phyloP scores from a whole-genome alignment of 1,140 invertebrate genomes.

The Mya arenaria region DNA sequence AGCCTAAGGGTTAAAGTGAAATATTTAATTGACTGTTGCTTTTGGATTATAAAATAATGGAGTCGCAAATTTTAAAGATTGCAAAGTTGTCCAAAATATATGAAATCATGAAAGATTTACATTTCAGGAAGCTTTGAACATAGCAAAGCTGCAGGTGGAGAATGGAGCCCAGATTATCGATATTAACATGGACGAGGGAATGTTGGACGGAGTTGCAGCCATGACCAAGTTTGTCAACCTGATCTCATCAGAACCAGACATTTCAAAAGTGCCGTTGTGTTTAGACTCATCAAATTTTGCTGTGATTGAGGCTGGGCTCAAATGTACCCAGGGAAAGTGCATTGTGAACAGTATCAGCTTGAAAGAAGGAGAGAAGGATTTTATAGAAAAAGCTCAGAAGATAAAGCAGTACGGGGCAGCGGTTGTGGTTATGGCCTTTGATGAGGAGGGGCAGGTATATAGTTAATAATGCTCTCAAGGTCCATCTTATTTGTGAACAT shows the following conservation, averaged over 20 bases:
- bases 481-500: too few species aligned
- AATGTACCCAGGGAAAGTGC: slow-evolving; percentile 85
- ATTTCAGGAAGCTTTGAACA: slow-evolving; percentile 82
- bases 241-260: slow-evolving; percentile 84
- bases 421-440: slow-evolving; percentile 83
- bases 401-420: slow-evolving; percentile 85
- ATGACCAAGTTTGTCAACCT: slow-evolving; percentile 86
- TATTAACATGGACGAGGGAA: slow-evolving; percentile 87
- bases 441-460: slow-evolving; percentile 83
- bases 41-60: too few species aligned
- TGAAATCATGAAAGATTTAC: too few species aligned
- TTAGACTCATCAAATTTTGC: slow-evolving; percentile 85
- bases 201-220: slow-evolving; percentile 84
- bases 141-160: slow-evolving; percentile 85
- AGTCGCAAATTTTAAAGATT: too few species aligned
- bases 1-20: too few species aligned
- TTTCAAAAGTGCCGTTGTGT: slow-evolving; percentile 84
- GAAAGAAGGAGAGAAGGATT: slow-evolving; percentile 85
- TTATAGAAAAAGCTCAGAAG: slow-evolving; percentile 82
- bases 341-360: slow-evolving; percentile 86
- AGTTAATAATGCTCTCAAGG: too few species aligned
- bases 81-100: too few species aligned
- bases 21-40: too few species aligned
- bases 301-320: slow-evolving; percentile 84
- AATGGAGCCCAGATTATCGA: slow-evolving; percentile 86